Evolutionary conservation across 2,113 vertebrate genomes (phyloP).

Genomic region (Trachemys scripta): DNA sequence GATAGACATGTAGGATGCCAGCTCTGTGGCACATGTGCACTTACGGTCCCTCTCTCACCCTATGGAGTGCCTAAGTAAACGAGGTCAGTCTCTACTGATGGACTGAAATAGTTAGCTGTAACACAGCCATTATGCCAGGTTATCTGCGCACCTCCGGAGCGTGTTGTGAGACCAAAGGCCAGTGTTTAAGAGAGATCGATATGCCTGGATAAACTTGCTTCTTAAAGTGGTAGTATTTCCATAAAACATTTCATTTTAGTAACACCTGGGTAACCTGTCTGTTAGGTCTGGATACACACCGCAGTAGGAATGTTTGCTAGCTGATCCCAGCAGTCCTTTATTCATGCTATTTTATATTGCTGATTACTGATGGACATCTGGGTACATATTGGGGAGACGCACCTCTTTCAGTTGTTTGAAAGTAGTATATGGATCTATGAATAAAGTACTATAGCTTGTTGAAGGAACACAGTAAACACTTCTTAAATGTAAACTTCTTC

Average conservation of each 20-base stretch:
- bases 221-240: not conserved
- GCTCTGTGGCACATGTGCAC: rapidly evolving
- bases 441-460: not conserved
- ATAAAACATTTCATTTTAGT: not conserved
- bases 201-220: not conserved
- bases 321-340: not conserved
- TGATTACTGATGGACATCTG: not conserved
- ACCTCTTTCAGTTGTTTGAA: not conserved
- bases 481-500: not conserved
- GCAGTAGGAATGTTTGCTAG: not conserved
- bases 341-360: not conserved
- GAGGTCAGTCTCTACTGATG: not conserved
- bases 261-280: not conserved
- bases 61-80: not conserved
- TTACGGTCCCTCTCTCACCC: rapidly evolving
- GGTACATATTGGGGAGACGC: not conserved
- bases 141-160: not conserved
- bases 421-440: not conserved
- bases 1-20: rapidly evolving
- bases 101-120: not conserved
- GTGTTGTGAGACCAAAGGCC: not conserved
- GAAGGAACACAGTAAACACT: not conserved
- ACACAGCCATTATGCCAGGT: not conserved
- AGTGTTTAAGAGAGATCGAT: rapidly evolving
- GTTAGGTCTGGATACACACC: not conserved